Evolutionary conservation across 2,888 invertebrate genomes (phyloP).

Genomic region (Mimumesa dahlbomi): DNA sequence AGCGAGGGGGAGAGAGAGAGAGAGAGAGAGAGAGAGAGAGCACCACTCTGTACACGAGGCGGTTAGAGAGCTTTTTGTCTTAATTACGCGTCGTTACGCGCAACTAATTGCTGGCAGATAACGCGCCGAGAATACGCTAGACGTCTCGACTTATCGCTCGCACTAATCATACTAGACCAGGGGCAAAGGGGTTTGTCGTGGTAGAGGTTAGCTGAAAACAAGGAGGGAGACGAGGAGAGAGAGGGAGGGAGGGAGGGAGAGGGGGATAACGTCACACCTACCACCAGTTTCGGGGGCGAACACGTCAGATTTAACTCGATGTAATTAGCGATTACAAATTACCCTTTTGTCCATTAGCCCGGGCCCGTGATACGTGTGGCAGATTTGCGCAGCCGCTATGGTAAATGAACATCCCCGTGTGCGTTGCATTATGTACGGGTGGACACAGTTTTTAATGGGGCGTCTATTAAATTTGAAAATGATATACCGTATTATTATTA

Average conservation of each 20-base stretch:
- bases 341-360: constrained; percentile 72
- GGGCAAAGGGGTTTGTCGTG: constrained; percentile 20
- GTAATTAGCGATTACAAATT: constrained; percentile 74
- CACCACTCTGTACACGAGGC: not conserved
- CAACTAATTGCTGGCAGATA: constrained; percentile 60
- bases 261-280: constrained; percentile 58
- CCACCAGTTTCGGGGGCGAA: constrained; percentile 55
- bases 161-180: constrained; percentile 58
- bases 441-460: not conserved
- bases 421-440: not conserved
- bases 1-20: too few relatives aligned
- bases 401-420: constrained; percentile 35
- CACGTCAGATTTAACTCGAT: constrained; percentile 73
- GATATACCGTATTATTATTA: too few relatives aligned
- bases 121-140: constrained; percentile 57
- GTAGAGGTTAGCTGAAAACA: constrained; percentile 13
- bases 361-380: constrained; percentile 52
- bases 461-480: not conserved
- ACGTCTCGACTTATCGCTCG: constrained; percentile 64
- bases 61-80: constrained; percentile 42
- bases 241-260: constrained; percentile 1
- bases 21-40: not conserved
- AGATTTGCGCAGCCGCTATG: constrained; percentile 34
- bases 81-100: constrained; percentile 48
- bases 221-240: not conserved